Conservation (phyloP, 2,888 invertebrate species). For the Choreutis nemorana region DNA sequence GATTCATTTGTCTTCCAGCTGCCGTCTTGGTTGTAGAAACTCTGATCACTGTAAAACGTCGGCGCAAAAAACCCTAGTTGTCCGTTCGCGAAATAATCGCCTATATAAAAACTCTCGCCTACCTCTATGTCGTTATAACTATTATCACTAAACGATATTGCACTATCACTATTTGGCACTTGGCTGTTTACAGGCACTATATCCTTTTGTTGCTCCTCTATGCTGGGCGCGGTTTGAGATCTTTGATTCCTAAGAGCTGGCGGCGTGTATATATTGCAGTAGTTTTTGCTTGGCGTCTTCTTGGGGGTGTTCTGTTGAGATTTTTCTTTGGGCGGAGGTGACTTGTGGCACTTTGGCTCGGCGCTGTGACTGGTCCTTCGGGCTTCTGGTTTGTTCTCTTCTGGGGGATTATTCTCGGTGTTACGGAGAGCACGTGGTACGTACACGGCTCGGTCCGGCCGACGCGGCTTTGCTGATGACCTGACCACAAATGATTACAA, state of each 20-base stretch:
- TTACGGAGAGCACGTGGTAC: conserved; percentile 74
- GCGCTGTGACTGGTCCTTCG: conserved; percentile 23
- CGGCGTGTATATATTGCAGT: conserved; percentile 61
- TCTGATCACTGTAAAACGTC: conserved; percentile 42
- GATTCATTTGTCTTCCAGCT: conserved; percentile 44
- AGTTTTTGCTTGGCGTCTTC: conserved; percentile 45
- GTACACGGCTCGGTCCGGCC: conserved; percentile 83
- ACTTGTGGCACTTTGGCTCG: conserved; percentile 34
- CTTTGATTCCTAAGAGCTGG: conserved; percentile 52
- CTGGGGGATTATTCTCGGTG: conserved; percentile 21
- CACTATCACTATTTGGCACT: conserved; percentile 65
- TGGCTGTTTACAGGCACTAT: conserved; percentile 49
- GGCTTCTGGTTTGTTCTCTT: conserved; percentile 21
- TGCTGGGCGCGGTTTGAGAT: conserved; percentile 39
- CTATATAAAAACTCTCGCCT: conserved; percentile 58
- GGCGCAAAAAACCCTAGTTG: conserved; percentile 53
- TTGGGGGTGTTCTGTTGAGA: conserved; percentile 44
- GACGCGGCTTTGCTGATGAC: conserved; percentile 55
- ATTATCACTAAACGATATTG: conserved; percentile 56
- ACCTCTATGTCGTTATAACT: conserved; percentile 47
- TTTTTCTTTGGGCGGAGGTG: conserved; percentile 41
- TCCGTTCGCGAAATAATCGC: conserved; percentile 58
- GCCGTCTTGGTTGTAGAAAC: conserved; percentile 27
- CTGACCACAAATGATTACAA: conserved; percentile 25
- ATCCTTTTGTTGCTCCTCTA: conserved; percentile 35